Conservation (phyloP, 2,797 vertebrate genomes). For the Mallotus villosus region DNA sequence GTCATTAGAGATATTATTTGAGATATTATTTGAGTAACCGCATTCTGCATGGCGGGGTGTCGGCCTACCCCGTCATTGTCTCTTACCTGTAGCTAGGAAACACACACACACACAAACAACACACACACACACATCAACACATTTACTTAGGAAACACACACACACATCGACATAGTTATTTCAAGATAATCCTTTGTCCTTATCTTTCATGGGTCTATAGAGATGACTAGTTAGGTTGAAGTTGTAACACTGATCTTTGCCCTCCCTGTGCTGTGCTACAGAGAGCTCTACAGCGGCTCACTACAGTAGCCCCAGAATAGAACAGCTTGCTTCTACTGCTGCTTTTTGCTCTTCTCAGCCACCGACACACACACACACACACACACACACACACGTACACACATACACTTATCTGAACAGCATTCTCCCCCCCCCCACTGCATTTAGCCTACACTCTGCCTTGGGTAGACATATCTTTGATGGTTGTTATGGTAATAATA, state of each 20-base stretch:
- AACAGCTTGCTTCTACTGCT: too few relatives aligned
- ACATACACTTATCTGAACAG: slow-evolving; percentile 3
- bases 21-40: neutral
- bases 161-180: neutral
- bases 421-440: neutral
- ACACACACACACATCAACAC: slow-evolving; percentile 11
- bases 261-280: too few relatives aligned
- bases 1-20: neutral
- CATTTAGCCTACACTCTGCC: neutral
- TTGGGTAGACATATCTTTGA: neutral
- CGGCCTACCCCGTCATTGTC: too few relatives aligned
- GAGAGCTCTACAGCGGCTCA: too few relatives aligned
- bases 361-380: neutral
- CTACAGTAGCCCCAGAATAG: too few relatives aligned
- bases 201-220: too few relatives aligned
- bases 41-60: neutral
- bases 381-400: neutral
- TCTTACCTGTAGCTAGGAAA: neutral
- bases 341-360: neutral
- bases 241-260: too few relatives aligned
- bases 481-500: neutral
- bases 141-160: neutral
- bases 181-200: too few relatives aligned
- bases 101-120: neutral
- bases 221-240: too few relatives aligned